Base-by-base conservation (phyloP, 2,888 invertebrate genomes). In the Philereme vetulata region DNA sequence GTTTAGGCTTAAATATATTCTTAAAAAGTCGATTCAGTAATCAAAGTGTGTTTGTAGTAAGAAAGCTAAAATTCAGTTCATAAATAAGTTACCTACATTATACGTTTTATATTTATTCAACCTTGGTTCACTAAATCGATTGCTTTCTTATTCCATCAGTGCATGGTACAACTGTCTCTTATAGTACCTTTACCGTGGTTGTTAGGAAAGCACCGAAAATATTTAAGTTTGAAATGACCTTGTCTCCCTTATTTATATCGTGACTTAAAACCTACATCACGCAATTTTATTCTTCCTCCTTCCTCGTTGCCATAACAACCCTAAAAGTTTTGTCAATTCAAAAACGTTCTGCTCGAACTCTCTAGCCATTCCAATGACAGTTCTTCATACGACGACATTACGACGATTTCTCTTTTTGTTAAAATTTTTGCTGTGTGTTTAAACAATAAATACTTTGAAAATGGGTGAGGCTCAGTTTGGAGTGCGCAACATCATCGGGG, bases 401-500 rank as follows among this genome's bases (percentile, higher is more conserved):
- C 44, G 46, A 59, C 46, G 50, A 10, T 50, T 40, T 8, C 47
- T 48, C 51, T 45, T 62, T 43, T 51, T 5, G 11, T 51, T 11
- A 56, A 50, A 44, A 38, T 47, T 46, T 44, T 48, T 36, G 9
- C 0, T 55, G 36, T 50, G 33, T 46, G 21, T 54, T 51, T 51
- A 33, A 8, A 34, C 5, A 3, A 11, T 43, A 21, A 42, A 46
- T 50, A 21, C 0, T 34, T 32, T 5, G 43, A 82, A 64, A 64
- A 91, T 90, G 88, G 70, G 77, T n/a, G 88, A 90, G n/a, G 78
- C 75, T 11, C 87, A 86, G 60, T 86, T 88, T 43, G 90, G 88
- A 9, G 84, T 91, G 7, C 82, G 85, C 2, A 79, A 92, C 64
- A 79, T 81, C 5, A 88, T 92, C 35, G 90, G 89, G 1, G 88